Evolutionary conservation across 2,888 invertebrate genomes (phyloP).

Genomic region (Drosophila sordidula): DNA sequence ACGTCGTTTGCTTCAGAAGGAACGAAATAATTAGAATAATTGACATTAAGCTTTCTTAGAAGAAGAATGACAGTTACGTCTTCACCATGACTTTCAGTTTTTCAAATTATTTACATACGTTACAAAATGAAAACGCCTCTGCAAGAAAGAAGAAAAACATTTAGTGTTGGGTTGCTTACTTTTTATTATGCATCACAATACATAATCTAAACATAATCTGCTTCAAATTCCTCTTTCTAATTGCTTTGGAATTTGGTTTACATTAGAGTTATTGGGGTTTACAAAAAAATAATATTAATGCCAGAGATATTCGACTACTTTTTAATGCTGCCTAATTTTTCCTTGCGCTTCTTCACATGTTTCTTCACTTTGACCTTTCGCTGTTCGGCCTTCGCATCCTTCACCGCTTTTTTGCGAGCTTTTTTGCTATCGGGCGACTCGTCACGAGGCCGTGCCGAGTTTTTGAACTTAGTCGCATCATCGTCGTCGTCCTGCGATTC

Average conservation of each 20-base stretch:
- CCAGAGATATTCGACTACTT: conserved; percentile 68
- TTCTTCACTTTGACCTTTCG: conserved; percentile 96
- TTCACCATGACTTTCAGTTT: background rate
- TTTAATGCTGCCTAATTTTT: conserved; percentile 86
- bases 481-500: conserved; percentile 52
- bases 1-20: background rate
- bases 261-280: conserved; percentile 3
- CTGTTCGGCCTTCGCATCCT: conserved; percentile 94
- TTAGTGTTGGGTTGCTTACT: background rate
- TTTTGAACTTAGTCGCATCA: conserved; percentile 86
- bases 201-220: background rate
- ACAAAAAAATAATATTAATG: background rate
- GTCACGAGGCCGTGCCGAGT: conserved; percentile 89
- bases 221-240: background rate
- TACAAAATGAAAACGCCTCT: no score
- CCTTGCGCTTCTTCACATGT: conserved; percentile 95
- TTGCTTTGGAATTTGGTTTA: conserved; percentile 7
- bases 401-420: conserved; percentile 94
- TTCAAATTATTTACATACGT: background rate
- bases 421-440: conserved; percentile 93
- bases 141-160: background rate
- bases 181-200: background rate
- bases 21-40: background rate
- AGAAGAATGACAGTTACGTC: background rate
- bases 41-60: background rate